Evolutionary conservation across 2,113 vertebrate species (phyloP).

Genomic region (Lethenteron camtschaticum): DNA sequence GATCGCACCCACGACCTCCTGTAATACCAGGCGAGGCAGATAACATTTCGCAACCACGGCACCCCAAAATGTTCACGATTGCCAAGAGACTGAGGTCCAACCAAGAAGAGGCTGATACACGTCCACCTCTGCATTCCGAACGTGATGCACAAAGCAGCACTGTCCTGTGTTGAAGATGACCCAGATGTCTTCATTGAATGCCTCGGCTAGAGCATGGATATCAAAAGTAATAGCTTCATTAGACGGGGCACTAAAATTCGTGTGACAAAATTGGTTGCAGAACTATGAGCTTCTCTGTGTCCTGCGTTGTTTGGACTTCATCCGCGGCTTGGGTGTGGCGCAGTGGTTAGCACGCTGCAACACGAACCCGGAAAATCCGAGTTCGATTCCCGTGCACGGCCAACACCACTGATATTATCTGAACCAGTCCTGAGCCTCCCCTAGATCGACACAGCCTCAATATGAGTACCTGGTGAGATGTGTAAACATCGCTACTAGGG

Average conservation of each 20-base stretch:
- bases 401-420: too few relatives aligned
- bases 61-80: neutral
- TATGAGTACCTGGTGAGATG: too few relatives aligned
- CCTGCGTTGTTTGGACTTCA: neutral
- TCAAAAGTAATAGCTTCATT: neutral
- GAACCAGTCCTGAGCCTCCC: too few relatives aligned
- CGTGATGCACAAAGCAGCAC: neutral
- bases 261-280: conserved; percentile 1
- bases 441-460: too few relatives aligned
- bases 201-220: neutral
- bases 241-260: neutral
- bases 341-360: too few relatives aligned
- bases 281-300: neutral
- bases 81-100: neutral
- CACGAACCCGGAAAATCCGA: too few relatives aligned
- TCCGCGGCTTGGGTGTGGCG: too few relatives aligned
- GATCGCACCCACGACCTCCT: too few relatives aligned
- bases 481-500: too few relatives aligned
- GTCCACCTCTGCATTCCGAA: neutral
- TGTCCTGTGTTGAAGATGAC: conserved; percentile 1
- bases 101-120: neutral
- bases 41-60: too few relatives aligned
- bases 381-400: too few relatives aligned
- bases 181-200: neutral
- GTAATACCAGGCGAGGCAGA: too few relatives aligned